Base-by-base conservation (phyloP, 2,797 vertebrate genomes). In the Paguma larvata region DNA sequence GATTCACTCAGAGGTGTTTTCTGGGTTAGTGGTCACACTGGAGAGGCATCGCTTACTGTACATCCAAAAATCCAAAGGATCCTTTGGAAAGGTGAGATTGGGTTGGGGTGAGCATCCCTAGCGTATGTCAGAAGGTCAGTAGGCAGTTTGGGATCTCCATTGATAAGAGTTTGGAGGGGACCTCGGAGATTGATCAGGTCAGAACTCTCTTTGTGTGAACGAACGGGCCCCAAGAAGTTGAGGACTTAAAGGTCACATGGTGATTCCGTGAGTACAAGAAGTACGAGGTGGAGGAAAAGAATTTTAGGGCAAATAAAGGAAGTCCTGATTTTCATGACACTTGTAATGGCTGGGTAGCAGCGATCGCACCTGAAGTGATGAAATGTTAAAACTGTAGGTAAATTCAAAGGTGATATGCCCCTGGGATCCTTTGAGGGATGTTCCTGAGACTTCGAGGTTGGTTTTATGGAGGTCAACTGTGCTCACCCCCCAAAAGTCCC, bases 291-390 rank as follows among this genome's bases (percentile, higher is more conserved):
- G 19, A 84, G 38, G 59, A 53, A 96, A 85, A 53, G 15, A 63
- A 80, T 70, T 94, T 91, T 41, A 65, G 59, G 41, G 48, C 6
- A 62, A 83, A 85, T 83, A 34, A 85, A 94, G 77, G 85, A 82
- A 83, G 56, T 32, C 32, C 18, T 72, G 38, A 44, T 77, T 75
- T 91, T 63, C 27, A 15, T n/a, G n/a, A 59, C 1, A 46, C 25
- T 79, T 91, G 46, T 70, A 65, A 30, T 25, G 32, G 48, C 83
- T 63, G 30, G 8, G 8, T 53, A 27, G 18, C 59, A 53, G 65
- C 44, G 25, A 27, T 9, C 51, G 5, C 9, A 25, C 65, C n/a
- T 46, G 13, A 44, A 21, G 13, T 48, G 25, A 63, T 46, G 70
- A 51, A 41, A n/a, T 89, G 2, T 27, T 32, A 86, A 86, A 27